phyloP scores from a whole-genome alignment of 1,140 invertebrate genomes.

The Dufourea novaeangliae region DNA sequence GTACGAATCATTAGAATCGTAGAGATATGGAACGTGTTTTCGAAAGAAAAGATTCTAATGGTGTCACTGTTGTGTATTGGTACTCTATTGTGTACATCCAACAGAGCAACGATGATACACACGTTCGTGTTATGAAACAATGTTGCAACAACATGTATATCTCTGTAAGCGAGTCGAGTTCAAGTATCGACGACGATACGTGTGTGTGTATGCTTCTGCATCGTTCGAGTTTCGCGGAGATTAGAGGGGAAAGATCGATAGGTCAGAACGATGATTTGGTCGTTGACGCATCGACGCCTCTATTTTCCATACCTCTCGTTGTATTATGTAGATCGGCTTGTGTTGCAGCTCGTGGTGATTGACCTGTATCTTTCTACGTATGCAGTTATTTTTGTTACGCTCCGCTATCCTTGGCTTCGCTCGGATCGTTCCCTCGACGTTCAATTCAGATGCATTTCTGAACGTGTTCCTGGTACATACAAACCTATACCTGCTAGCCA shows the following conservation, averaged over 20 bases:
- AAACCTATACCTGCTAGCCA: too few species aligned
- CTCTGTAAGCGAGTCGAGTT: neutral
- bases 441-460: neutral
- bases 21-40: too few species aligned
- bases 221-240: constrained; percentile 7
- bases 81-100: too few species aligned
- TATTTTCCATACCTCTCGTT: constrained; percentile 49
- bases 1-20: too few species aligned
- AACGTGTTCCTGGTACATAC: too few species aligned
- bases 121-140: neutral
- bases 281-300: constrained; percentile 37
- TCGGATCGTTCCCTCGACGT: neutral
- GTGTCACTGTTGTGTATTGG: neutral
- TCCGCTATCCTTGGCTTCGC: constrained; percentile 9
- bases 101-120: neutral
- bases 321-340: constrained; percentile 23
- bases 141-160: neutral
- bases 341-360: constrained; percentile 17
- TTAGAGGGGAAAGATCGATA: constrained; percentile 16
- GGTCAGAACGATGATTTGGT: constrained; percentile 49
- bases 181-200: neutral
- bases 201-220: neutral
- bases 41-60: neutral
- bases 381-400: constrained; percentile 36
- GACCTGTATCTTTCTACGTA: constrained; percentile 50